Conservation (phyloP, 2,888 invertebrate species). For the Lampropteryx suffumata region DNA sequence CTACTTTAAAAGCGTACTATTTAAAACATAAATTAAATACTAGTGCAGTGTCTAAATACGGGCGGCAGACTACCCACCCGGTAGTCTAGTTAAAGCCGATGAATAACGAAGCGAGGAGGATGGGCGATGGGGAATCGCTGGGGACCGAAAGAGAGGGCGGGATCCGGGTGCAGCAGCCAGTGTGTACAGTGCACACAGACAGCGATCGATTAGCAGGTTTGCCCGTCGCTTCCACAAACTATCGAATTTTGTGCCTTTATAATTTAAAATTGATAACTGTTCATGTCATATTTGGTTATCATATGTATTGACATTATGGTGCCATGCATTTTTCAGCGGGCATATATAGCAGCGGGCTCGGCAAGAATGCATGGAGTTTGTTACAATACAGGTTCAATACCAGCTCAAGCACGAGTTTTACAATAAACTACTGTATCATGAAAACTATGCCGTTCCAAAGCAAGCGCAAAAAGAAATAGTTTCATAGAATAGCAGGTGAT, state of each 20-base stretch:
- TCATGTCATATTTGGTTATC: conserved; percentile 46
- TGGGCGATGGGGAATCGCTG: conserved; percentile 56
- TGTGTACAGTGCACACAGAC: conserved; percentile 73
- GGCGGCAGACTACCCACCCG: conserved; percentile 73
- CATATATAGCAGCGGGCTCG: conserved; percentile 1
- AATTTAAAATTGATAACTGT: conserved; percentile 64
- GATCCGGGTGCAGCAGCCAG: conserved; percentile 63
- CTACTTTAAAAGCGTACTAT: conserved; percentile 69
- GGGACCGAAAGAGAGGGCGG: conserved; percentile 64
- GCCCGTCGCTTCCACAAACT: conserved; percentile 65
- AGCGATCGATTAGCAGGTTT: conserved; percentile 76
- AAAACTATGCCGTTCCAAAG: conserved; percentile 3
- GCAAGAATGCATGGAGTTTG: conserved; percentile 2
- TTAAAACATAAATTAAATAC: conserved; percentile 79
- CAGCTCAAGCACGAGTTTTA: neutral
- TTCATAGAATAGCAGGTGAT: conserved; percentile 32
- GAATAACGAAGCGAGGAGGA: conserved; percentile 75
- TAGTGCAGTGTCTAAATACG: conserved; percentile 78
- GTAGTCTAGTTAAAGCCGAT: conserved; percentile 70
- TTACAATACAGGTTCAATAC: conserved; percentile 9
- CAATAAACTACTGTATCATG: conserved; percentile 16
- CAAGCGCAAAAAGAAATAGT: conserved; percentile 15
- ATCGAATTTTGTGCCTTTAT: conserved; percentile 68
- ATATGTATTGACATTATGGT: conserved; percentile 40
- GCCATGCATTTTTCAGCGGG: conserved; percentile 10